Percentiles rank a stretch among this genome's conserved stretches.
These are phyloP conservation scores for Drosophila saltans DNA, from an alignment of 1,140 invertebrate species.

Conservation along the genomic window DNA sequence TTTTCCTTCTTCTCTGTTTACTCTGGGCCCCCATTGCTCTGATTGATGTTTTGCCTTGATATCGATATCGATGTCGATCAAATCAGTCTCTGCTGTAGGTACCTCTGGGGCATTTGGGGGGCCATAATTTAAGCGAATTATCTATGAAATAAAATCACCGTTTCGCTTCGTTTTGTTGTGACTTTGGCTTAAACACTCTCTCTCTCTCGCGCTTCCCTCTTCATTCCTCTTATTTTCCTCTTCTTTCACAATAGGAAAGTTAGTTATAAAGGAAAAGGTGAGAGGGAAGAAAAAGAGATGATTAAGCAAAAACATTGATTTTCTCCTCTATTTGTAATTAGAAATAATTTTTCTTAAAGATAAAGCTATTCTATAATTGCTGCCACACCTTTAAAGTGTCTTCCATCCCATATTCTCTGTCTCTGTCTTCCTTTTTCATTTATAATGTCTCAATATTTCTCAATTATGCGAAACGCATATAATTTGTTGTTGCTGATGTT, in stretches of 20 bases:
- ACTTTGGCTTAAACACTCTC: constrained; percentile 30
- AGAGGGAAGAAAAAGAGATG: constrained; percentile 9
- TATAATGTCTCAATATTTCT: constrained; percentile 80
- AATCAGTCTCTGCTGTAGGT: constrained; percentile 75
- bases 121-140: constrained; percentile 83
- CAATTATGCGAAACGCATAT: constrained; percentile 77
- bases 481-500: constrained; percentile 61
- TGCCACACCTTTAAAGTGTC: constrained; percentile 18
- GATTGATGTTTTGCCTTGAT: constrained; percentile 52
- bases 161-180: constrained; percentile 45
- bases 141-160: constrained; percentile 82
- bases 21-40: constrained; percentile 34
- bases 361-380: constrained; percentile 49
- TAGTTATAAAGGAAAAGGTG: neutral
- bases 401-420: neutral
- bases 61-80: constrained; percentile 59
- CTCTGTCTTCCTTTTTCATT: neutral
- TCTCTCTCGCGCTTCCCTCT: constrained; percentile 4
- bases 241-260: too few species aligned
- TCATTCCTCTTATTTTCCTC: neutral
- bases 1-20: constrained; percentile 5
- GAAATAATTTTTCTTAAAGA: constrained; percentile 47
- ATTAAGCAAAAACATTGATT: constrained; percentile 36
- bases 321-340: constrained; percentile 67
- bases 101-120: constrained; percentile 70